phyloP scores from a whole-genome alignment of 2,113 vertebrate genomes.

The Pristiophorus japonicus region DNA sequence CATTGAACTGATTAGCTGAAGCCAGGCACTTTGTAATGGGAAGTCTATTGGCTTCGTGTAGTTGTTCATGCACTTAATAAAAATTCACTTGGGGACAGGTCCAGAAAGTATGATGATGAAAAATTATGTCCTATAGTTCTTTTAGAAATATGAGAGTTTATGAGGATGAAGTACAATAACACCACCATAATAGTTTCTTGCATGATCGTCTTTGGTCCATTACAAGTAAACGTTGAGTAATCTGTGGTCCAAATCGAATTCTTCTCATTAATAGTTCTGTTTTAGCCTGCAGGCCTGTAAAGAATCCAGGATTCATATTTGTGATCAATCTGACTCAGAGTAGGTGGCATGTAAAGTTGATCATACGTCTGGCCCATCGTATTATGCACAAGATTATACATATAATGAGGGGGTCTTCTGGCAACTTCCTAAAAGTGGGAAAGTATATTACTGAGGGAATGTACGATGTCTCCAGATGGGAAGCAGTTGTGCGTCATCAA shows the following conservation, averaged over 20 bases:
- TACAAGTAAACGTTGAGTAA: background rate
- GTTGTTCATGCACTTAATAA: background rate
- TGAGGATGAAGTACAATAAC: background rate
- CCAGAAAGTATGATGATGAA: background rate
- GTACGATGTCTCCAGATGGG: background rate
- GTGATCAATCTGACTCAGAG: background rate
- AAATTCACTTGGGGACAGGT: background rate
- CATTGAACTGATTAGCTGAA: background rate
- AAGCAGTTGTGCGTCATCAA: background rate
- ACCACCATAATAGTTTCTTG: background rate
- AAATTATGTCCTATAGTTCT: background rate
- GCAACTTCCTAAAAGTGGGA: background rate
- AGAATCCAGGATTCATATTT: background rate
- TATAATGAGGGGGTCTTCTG: background rate
- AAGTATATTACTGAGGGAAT: background rate
- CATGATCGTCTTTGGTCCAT: background rate
- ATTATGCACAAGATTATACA: background rate
- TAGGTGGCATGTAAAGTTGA: background rate
- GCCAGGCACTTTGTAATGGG: background rate
- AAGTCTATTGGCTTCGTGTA: background rate
- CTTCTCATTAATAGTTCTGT: background rate
- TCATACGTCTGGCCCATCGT: background rate
- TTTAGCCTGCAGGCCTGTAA: background rate
- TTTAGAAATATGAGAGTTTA: background rate
- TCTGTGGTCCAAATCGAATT: background rate